Evolutionary conservation across 92 coral and sea anemone species (phyloP).

Genomic region (Galaxea fascicularis): DNA sequence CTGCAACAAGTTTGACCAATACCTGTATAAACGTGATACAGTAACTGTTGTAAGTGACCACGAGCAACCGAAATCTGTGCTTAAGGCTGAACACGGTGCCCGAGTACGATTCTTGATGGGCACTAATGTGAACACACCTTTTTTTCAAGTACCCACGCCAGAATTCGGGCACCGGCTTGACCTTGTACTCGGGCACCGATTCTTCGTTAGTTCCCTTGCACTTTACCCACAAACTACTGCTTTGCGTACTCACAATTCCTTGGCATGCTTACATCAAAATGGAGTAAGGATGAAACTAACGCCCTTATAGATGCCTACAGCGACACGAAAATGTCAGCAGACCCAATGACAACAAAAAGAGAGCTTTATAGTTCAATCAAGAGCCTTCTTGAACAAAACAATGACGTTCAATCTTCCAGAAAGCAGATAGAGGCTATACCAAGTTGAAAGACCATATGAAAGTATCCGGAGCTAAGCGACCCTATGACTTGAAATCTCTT

Average conservation of each 20-base stretch:
- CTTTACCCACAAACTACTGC: conserved; percentile 55
- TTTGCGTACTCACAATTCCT: conserved; percentile 36
- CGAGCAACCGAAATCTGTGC: too few species aligned
- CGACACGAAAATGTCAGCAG: conserved; percentile 18
- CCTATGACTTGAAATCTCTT: conserved; percentile 26
- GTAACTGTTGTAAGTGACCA: too few species aligned
- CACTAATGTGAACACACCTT: too few species aligned
- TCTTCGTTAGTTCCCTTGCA: conserved; percentile 14
- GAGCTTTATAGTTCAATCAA: conserved; percentile 29
- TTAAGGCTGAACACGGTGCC: too few species aligned
- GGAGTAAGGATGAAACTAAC: too few species aligned
- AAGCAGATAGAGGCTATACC: conserved; percentile 41
- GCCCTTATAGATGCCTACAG: conserved; percentile 50
- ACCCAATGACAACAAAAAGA: conserved; percentile 39
- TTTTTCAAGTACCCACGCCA: conserved; percentile 19
- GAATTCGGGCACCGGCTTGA: conserved; percentile 1
- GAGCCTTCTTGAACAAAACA: conserved; percentile 16
- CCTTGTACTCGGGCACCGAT: too few species aligned
- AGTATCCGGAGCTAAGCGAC: conserved; percentile 36
- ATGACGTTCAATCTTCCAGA: conserved; percentile 5
- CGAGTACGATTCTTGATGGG: too few species aligned
- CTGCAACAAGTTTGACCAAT: too few species aligned
- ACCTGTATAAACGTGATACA: too few species aligned
- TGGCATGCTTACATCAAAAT: conserved; percentile 16
- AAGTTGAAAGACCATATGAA: conserved; percentile 43